Evolutionary conservation across 2,113 vertebrate species (phyloP), one percentile per base, ranked within the genome.

Genomic region (Mustela lutreola): DNA sequence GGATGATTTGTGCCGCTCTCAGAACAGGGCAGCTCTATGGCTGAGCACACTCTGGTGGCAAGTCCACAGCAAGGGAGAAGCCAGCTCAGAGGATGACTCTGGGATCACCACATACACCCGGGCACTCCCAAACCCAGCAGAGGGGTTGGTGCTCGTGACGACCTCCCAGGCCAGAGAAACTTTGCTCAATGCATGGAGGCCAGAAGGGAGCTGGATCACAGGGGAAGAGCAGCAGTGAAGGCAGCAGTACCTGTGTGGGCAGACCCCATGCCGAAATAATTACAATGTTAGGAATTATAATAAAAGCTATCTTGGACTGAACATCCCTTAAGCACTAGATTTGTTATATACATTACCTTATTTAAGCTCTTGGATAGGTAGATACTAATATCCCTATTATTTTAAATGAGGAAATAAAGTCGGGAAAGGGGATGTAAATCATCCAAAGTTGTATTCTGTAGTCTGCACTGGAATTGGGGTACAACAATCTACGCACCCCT

Each of bases 361-460:
- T 42, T 48, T 50, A 65, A 91, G 60, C 76, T 48, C 70, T 36
- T 33, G n/a, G 15, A 45, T 8, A 79, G 28, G 19, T 24, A 45
- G 11, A 45, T 87, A 50, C 36, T 62, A 31, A 93, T 31, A 81
- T 50, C 48, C 42, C 26, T 58, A 26, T 60, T 60, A 60, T 50
- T 65, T 83, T 78, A 89, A 89, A 86, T 60, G 24, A 80, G 73
- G 85, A 95, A 60, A 89, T 92, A 11, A 84, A 83, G 39, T 90
- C 11, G 33, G 39, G 21, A 93, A 87, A 79, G 70, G 26, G 42
- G 15, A 93, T 7, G 7, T 28, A 33, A 53, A 11, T 60, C 24
- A 1, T 56, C 31, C 39, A n/a, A 39, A 65, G 39, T 19, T 48
- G 9, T 48, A 67, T 56, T 48, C 11, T 11, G 14, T 58, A 71